A percentile compares a stretch with the other conserved stretches of the same genome.
Conservation (phyloP, 1,140 invertebrate species). For the Eupristina koningsbergeri region DNA sequence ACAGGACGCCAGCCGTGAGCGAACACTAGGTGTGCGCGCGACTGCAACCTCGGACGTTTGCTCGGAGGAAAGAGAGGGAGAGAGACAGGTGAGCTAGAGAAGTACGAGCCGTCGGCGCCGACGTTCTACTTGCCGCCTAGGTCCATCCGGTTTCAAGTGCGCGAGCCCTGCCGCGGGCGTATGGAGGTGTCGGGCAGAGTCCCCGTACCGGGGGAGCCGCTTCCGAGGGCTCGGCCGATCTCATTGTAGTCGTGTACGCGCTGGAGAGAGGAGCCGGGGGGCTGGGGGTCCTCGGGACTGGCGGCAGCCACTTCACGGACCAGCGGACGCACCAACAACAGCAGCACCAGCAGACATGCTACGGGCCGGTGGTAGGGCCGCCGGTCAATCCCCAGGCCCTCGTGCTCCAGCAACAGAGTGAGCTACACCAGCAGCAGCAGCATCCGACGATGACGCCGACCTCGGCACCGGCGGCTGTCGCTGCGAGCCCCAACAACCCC, state of each 20-base stretch:
- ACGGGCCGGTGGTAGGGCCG: constrained; percentile 64
- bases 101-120: constrained; percentile 26
- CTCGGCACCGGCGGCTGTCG: constrained; percentile 58
- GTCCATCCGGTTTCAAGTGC: neutral
- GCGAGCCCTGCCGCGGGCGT: constrained; percentile 28
- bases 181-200: constrained; percentile 6
- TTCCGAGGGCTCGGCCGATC: constrained; percentile 52
- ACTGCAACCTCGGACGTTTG: neutral
- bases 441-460: constrained; percentile 60
- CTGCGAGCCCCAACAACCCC: constrained; percentile 69
- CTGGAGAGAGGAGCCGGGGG: constrained; percentile 71
- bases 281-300: constrained; percentile 71
- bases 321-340: constrained; percentile 51
- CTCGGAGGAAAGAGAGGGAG: neutral
- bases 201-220: constrained; percentile 55
- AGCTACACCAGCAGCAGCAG: constrained; percentile 53
- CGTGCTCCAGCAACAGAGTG: constrained; percentile 58
- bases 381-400: constrained; percentile 65
- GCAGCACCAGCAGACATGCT: constrained; percentile 61
- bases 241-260: constrained; percentile 69
- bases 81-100: too few species aligned
- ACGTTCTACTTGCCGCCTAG: neutral
- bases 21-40: constrained; percentile 7
- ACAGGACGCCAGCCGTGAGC: constrained; percentile 33
- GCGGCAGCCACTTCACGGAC: constrained; percentile 59